phyloP scores from a whole-genome alignment of 2,888 invertebrate species.

The Rugalucina vietnamica region DNA sequence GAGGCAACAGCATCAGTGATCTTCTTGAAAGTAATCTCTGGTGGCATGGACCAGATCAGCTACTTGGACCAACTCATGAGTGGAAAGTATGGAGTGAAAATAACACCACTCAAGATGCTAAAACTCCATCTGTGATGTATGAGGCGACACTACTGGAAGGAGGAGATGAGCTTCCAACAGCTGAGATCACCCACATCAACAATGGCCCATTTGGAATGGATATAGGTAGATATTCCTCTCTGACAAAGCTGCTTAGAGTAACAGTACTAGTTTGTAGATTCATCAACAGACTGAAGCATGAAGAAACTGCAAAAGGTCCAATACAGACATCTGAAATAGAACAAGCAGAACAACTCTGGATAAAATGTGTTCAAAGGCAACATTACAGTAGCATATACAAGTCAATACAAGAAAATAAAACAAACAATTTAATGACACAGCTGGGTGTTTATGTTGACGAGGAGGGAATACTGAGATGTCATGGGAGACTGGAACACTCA shows the following conservation, averaged over 20 bases:
- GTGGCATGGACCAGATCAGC: neutral
- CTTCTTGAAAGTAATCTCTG: neutral
- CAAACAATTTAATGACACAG: neutral
- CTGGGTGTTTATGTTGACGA: conserved; percentile 11
- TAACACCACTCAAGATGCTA: neutral
- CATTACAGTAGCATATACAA: neutral
- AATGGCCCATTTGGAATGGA: neutral
- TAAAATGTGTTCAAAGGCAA: neutral
- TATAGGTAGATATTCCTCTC: neutral
- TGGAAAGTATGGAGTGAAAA: neutral
- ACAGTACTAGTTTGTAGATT: neutral
- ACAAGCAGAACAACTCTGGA: neutral
- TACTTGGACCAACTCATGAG: neutral
- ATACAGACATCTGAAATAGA: neutral
- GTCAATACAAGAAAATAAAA: neutral
- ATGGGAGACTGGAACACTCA: neutral
- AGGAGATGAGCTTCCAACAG: neutral
- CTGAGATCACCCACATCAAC: neutral
- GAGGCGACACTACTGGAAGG: neutral
- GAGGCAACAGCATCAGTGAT: neutral
- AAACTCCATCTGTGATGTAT: neutral
- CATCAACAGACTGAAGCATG: neutral
- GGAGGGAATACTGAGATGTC: neutral
- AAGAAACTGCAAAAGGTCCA: neutral
- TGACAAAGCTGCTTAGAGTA: neutral